Evolutionary conservation across 2,797 vertebrate species (phyloP), one percentile per base, ranked within the genome.

Genomic region (Coendou prehensilis): DNA sequence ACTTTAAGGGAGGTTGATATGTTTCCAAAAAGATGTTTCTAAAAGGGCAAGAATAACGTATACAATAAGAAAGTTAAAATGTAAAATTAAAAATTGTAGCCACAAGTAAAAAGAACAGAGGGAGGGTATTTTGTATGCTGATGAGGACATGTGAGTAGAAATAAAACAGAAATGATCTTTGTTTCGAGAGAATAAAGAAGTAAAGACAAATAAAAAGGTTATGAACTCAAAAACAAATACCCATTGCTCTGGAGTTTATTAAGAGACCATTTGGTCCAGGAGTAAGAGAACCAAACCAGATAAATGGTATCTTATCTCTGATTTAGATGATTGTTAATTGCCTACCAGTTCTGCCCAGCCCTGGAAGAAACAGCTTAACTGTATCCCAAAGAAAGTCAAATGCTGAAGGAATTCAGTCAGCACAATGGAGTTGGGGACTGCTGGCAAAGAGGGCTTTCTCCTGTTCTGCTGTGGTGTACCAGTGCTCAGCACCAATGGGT

Each of bases 81-180:
- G 54, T 50, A 56, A 73, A 92, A 89, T 71, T 59, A 10, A 78
- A 11, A 52, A 30, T 18, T n/a, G 26, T 41, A 82, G 10, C 37
- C 50, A 9, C 0, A 50, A 50, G 80, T 47, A n/a, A 57, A 54
- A 84, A 45, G 41, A 83, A 82, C 10, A 69, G 54, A 93, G 15
- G 26, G 67, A 80, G 52, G 17, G 4, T 6, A 54, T 26, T 50
- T 78, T 52, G 52, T 11, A 56, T 33, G 28, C 5, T 56, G 56
- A 50, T 15, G 61, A 75, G 33, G 61, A 88, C n/a, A 64, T 22
- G 0, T 17, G 26, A 56, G 45, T 30, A 56, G 57, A 81, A 85
- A 90, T 76, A 33, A 75, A 75, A 54, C 28, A n/a, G 47, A 92
- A 89, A 82, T 14, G 26, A 54, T 50, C 26, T 84, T 59, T 73